Conservation (phyloP, 2,113 vertebrate species). For the Rhineura floridana region DNA sequence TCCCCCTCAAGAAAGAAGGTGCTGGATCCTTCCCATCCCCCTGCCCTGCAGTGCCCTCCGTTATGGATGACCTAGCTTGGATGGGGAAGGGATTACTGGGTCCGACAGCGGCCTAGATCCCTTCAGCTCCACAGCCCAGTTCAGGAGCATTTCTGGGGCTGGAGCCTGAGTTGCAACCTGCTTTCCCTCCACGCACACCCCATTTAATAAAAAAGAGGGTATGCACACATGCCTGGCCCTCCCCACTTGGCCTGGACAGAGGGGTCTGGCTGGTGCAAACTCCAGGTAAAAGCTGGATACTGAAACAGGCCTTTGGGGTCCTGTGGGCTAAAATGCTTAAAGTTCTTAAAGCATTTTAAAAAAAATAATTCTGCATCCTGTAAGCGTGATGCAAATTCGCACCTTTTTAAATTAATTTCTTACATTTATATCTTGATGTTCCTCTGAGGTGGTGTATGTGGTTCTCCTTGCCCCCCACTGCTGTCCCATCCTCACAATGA, state of each 20-base stretch:
- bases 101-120: conserved; percentile 61
- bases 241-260: fast-evolving
- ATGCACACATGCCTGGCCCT: background rate
- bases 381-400: too few species aligned
- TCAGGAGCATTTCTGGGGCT: background rate
- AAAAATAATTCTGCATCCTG: background rate
- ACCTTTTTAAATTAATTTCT: too few species aligned
- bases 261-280: background rate
- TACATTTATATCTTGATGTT: too few species aligned
- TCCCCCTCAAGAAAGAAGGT: background rate
- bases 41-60: background rate
- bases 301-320: background rate
- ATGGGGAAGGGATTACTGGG: fast-evolving
- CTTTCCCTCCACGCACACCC: background rate
- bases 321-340: background rate
- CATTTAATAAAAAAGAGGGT: background rate
- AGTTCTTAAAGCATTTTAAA: background rate
- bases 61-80: conserved; percentile 34
- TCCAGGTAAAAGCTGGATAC: background rate
- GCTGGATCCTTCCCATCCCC: background rate
- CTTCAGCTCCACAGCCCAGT: background rate
- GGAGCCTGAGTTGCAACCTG: background rate
- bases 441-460: too few species aligned
- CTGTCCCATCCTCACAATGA: too few species aligned
- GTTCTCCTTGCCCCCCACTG: too few species aligned